Percentiles rank a stretch among this genome's conserved stretches.
Evolutionary conservation across 2,113 vertebrate species (phyloP).

Genomic region (Baryphthengus martii): DNA sequence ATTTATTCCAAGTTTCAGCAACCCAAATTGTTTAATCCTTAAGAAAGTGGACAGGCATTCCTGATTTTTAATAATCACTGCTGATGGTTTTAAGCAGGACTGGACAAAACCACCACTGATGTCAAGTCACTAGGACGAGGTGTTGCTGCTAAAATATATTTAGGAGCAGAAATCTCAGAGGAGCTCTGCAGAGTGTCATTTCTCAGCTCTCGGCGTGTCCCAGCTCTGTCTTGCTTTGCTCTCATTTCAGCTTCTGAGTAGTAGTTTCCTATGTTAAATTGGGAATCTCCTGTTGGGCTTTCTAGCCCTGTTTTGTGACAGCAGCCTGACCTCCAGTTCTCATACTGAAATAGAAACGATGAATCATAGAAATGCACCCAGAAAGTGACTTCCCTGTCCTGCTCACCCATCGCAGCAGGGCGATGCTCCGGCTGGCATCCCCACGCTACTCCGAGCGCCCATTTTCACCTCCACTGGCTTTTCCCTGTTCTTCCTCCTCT

Average conservation of each 20-base stretch:
- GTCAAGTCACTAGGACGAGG: not conserved
- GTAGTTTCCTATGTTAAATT: slow-evolving; percentile 9
- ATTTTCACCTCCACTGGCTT: not conserved
- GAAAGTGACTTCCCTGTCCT: not conserved
- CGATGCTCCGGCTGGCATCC: not conserved
- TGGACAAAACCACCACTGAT: not conserved
- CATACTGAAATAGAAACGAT: not conserved
- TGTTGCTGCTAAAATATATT: slow-evolving; percentile 1
- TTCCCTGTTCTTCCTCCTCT: not conserved
- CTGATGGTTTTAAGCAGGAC: not conserved
- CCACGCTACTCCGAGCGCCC: not conserved
- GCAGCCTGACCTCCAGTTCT: not conserved
- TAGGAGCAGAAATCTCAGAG: slow-evolving; percentile 6
- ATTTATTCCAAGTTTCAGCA: not conserved
- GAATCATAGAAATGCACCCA: not conserved
- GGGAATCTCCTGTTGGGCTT: slow-evolving; percentile 53
- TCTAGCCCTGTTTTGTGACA: not conserved
- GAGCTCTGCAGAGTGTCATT: not conserved
- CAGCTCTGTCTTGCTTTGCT: slow-evolving; percentile 6
- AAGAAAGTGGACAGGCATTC: not conserved
- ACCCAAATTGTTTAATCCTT: not conserved
- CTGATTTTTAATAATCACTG: not conserved
- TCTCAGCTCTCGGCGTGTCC: not conserved
- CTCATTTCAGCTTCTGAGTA: not conserved
- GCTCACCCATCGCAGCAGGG: not conserved